Conservation (phyloP, 2,113 vertebrate species). For the Mustela nigripes region DNA sequence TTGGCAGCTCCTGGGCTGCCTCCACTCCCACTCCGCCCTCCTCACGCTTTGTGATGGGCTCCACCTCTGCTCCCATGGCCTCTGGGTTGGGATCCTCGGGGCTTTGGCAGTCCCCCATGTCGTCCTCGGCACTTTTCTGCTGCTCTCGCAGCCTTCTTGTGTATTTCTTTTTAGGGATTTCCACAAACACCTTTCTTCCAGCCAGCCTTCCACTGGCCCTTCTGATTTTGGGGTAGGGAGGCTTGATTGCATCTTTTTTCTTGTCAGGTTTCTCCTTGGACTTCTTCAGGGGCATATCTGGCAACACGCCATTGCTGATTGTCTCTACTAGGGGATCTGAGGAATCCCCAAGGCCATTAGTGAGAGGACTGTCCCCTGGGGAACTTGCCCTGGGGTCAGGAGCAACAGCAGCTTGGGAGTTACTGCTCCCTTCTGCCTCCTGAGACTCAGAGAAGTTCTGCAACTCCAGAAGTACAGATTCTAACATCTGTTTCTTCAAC, state of each 20-base stretch:
- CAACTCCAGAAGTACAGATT: conserved; percentile 89
- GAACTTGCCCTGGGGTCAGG: conserved; percentile 20
- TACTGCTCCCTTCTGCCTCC: conserved; percentile 76
- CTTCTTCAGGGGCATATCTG: conserved; percentile 61
- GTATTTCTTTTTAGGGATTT: conserved; percentile 90
- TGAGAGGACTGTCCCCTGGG: background rate
- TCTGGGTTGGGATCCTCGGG: conserved; percentile 1
- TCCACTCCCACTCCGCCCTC: conserved; percentile 63
- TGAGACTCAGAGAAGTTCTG: conserved; percentile 89
- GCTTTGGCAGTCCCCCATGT: background rate
- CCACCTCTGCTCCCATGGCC: conserved; percentile 56
- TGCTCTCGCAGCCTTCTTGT: conserved; percentile 86
- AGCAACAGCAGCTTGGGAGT: background rate
- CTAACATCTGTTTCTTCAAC: conserved; percentile 90
- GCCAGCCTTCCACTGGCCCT: conserved; percentile 89
- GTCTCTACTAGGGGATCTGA: background rate
- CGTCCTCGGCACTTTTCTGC: conserved; percentile 79
- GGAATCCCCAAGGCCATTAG: conserved; percentile 3
- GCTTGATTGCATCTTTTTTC: conserved; percentile 84
- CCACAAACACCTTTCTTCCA: conserved; percentile 90
- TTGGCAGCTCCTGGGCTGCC: conserved; percentile 24
- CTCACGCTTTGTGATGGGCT: conserved; percentile 70
- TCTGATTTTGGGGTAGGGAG: conserved; percentile 85
- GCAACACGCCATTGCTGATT: background rate
- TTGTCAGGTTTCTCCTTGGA: conserved; percentile 80